phyloP scores from a whole-genome alignment of 2,888 invertebrate genomes.

The Germaria angustata region DNA sequence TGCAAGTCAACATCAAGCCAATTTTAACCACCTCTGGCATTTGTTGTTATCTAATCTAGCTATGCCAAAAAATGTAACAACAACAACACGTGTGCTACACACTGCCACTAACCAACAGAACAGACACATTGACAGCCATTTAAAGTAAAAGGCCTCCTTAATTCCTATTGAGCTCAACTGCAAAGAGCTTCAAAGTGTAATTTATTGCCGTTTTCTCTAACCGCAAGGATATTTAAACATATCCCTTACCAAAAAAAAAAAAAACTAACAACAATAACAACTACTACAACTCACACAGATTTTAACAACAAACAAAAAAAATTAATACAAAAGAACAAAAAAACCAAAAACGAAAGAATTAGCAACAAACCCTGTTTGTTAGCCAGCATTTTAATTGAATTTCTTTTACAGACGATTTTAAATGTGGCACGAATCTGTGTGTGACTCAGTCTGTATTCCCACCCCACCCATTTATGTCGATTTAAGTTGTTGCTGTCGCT shows the following conservation, averaged over 20 bases:
- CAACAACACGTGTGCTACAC: slow-evolving; percentile 12
- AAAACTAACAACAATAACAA: slow-evolving; percentile 12
- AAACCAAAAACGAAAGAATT: slow-evolving; percentile 20
- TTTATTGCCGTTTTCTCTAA: slow-evolving; percentile 60
- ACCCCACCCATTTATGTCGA: background rate
- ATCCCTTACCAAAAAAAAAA: slow-evolving; percentile 46
- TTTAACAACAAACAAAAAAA: background rate
- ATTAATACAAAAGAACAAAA: too few species aligned
- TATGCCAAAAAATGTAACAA: background rate
- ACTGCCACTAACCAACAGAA: slow-evolving; percentile 32
- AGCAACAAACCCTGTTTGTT: slow-evolving; percentile 52
- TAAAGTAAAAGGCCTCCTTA: slow-evolving; percentile 46
- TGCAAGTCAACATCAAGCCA: slow-evolving; percentile 64
- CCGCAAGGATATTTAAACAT: slow-evolving; percentile 64
- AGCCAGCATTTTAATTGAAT: slow-evolving; percentile 65
- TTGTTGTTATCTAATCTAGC: slow-evolving; percentile 60
- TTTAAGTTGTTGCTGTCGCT: slow-evolving; percentile 28
- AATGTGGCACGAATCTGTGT: background rate
- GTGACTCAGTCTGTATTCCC: background rate
- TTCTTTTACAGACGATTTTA: slow-evolving; percentile 51
- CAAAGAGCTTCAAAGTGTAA: slow-evolving; percentile 63
- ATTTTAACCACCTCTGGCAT: slow-evolving; percentile 64
- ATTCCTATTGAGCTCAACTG: slow-evolving; percentile 61
- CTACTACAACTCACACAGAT: slow-evolving; percentile 14
- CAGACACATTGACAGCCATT: slow-evolving; percentile 21